phyloP scores from a whole-genome alignment of 2,888 invertebrate species.

The Acleris laterana region DNA sequence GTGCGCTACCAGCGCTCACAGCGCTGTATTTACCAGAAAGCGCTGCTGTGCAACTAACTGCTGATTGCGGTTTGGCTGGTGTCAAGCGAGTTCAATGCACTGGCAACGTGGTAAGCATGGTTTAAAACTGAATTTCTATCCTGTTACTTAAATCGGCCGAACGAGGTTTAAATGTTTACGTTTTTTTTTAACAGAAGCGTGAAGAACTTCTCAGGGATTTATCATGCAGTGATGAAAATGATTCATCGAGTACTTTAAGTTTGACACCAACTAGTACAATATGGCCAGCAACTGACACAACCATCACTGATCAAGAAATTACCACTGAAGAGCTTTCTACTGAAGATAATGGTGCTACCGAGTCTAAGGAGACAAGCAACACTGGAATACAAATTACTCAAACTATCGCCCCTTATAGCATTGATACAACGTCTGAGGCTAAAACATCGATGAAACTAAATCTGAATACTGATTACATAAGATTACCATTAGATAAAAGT shows the following conservation, averaged over 20 bases:
- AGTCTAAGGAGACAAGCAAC: slow-evolving; percentile 55
- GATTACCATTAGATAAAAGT: slow-evolving; percentile 53
- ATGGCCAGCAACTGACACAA: slow-evolving; percentile 54
- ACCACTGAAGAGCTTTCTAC: slow-evolving; percentile 60
- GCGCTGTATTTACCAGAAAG: slow-evolving; percentile 91
- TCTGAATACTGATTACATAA: slow-evolving; percentile 38
- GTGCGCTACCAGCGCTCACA: slow-evolving; percentile 89
- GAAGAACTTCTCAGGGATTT: slow-evolving; percentile 85
- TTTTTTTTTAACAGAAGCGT: slow-evolving; percentile 75
- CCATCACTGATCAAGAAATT: slow-evolving; percentile 59
- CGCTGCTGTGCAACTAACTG: slow-evolving; percentile 89
- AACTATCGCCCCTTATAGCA: slow-evolving; percentile 46
- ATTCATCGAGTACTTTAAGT: slow-evolving; percentile 57
- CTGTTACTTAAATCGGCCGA: background rate
- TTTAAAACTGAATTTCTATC: slow-evolving; percentile 1
- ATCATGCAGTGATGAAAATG: slow-evolving; percentile 83
- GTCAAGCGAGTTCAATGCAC: slow-evolving; percentile 89
- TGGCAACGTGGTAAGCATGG: slow-evolving; percentile 87
- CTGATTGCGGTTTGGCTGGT: slow-evolving; percentile 90
- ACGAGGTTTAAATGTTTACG: background rate
- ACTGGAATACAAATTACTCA: slow-evolving; percentile 39
- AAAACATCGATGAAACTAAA: slow-evolving; percentile 26
- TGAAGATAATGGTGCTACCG: slow-evolving; percentile 60
- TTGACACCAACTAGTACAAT: slow-evolving; percentile 51
- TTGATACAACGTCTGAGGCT: slow-evolving; percentile 44